Evolutionary conservation across 1,140 invertebrate species (phyloP).

Genomic region (Diplogasteroides magnus): DNA sequence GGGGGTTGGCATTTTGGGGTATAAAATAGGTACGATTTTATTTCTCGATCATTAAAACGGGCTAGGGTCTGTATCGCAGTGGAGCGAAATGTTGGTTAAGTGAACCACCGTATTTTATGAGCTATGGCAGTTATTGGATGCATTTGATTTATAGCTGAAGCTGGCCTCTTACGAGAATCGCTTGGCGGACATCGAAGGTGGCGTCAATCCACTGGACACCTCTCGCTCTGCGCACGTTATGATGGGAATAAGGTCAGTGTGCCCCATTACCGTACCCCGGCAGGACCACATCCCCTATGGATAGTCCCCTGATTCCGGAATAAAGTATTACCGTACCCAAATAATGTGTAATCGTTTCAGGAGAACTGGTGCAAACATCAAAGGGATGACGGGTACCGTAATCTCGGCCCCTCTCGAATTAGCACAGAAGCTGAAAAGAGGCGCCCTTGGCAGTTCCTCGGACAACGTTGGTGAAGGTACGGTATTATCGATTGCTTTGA

Average conservation of each 20-base stretch:
- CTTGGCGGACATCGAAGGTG: constrained; percentile 3
- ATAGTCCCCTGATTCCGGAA: too few species aligned
- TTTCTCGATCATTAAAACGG: too few species aligned
- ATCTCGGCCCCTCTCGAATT: constrained; percentile 19
- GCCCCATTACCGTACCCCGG: too few species aligned
- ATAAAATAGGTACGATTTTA: too few species aligned
- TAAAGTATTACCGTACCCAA: too few species aligned
- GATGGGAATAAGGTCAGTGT: neutral
- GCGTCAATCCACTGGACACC: constrained; percentile 10
- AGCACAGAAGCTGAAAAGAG: constrained; percentile 13
- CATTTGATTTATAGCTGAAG: constrained; percentile 15
- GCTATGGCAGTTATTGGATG: too few species aligned
- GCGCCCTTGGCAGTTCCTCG: constrained; percentile 8
- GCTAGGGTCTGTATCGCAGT: too few species aligned
- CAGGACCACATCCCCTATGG: too few species aligned
- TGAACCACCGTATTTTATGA: too few species aligned
- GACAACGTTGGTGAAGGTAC: constrained; percentile 19
- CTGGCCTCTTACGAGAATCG: constrained; percentile 17
- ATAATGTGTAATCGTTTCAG: too few species aligned
- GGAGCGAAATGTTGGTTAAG: too few species aligned
- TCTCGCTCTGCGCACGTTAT: constrained; percentile 2
- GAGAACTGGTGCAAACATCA: constrained; percentile 19
- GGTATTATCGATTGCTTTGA: neutral
- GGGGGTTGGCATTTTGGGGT: too few species aligned
- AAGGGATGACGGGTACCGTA: constrained; percentile 17